phyloP scores from a whole-genome alignment of 1,140 invertebrate genomes.

The Hypothenemus hampei region DNA sequence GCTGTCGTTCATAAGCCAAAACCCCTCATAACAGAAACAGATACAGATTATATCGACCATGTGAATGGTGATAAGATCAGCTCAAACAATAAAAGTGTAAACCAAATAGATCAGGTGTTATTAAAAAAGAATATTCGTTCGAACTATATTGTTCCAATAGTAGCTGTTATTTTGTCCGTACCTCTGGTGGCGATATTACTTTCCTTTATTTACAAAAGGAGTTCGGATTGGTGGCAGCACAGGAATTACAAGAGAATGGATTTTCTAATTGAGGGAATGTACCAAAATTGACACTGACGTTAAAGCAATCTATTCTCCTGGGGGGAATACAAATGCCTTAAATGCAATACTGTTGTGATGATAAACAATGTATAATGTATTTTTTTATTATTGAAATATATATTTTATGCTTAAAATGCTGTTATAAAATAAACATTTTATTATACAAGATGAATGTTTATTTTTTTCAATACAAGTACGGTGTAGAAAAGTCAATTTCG shows the following conservation, averaged over 20 bases:
- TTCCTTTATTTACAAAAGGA: constrained; percentile 58
- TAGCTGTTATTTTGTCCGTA: constrained; percentile 59
- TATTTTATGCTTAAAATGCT: too few relatives aligned
- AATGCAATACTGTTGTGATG: too few relatives aligned
- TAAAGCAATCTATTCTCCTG: too few relatives aligned
- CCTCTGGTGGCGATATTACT: constrained; percentile 58
- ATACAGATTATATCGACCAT: not conserved
- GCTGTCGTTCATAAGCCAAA: constrained; percentile 5
- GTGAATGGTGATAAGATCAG: not conserved
- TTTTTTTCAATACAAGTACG: too few relatives aligned
- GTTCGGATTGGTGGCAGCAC: constrained; percentile 69
- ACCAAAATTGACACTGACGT: constrained; percentile 58
- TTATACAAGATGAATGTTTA: too few relatives aligned
- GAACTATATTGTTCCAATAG: constrained; percentile 60
- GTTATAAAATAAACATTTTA: too few relatives aligned
- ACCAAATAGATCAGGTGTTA: constrained; percentile 17
- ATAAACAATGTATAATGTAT: too few relatives aligned
- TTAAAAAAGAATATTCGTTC: constrained; percentile 35
- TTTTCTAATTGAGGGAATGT: constrained; percentile 75
- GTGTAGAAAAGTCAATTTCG: too few relatives aligned
- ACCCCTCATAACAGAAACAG: constrained; percentile 18
- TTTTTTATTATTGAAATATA: too few relatives aligned
- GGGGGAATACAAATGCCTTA: too few relatives aligned
- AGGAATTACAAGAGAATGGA: constrained; percentile 74
- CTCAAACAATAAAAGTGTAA: not conserved